Evolutionary conservation across 2,888 invertebrate species (phyloP), one percentile per base, ranked within the genome.

Genomic region (Cancer borealis): DNA sequence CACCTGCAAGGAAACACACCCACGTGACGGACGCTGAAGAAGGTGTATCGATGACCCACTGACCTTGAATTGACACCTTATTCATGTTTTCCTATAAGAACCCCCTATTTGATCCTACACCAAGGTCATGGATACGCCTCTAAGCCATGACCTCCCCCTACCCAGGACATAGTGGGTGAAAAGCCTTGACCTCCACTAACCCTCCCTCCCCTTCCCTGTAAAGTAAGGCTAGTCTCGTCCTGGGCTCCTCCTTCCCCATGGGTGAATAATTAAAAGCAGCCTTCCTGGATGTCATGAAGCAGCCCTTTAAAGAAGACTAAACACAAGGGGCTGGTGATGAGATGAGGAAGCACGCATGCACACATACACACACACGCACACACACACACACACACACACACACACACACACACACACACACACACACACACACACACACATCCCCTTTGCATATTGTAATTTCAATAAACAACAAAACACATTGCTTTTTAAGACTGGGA

Each of bases 1-100:
- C 95, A 95, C 30, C 95, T 93, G 93, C 17, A 46, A n/a, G 21
- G 45, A 46, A 14, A 60, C 17, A 45, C 49, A 49, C 54, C 6
- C 14, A 17, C 21, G 26, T 5, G 90, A 5, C 14, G 14, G 26
- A 26, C 1, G 0, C 12, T 3, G 26, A 12, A 26, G 21, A 47
- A 66, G n/a, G n/a, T n/a, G 66, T n/a, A 3, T 4, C 6, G 21
- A 21, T 21, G n/a, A n/a, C 3, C 17, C n/a, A 54, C 54, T 12
- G 54, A 17, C 12, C 17, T 3, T 1, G 49, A 49, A 1, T 49
- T 49, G 49, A 12, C 54, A 54, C 12, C 54, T 54, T 54, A 54
- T 54, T 3, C 54, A 54, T 10, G 10, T 54, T 54, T 54, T 14
- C 54, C 17, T 10, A n/a, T 21, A n/a, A 4, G n/a, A 66, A 66